phyloP scores from a whole-genome alignment of 2,888 invertebrate genomes.

The Temnothorax ravouxi region DNA sequence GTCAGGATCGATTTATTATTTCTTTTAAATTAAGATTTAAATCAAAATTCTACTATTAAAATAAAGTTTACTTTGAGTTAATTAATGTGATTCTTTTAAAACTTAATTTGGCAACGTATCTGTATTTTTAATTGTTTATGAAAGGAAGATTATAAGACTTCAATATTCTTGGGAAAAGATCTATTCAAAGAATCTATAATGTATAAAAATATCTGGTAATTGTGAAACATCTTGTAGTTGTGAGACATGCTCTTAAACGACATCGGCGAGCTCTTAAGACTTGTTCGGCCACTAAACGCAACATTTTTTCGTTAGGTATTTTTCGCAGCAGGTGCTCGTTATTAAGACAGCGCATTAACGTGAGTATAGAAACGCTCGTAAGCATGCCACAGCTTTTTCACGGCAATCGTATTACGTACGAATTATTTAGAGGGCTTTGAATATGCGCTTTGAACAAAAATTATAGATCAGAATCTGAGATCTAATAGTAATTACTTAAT shows the following conservation, averaged over 20 bases:
- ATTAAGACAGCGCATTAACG: constrained; percentile 21
- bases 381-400: background rate
- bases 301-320: constrained; percentile 8
- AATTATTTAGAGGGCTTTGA: background rate
- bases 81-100: background rate
- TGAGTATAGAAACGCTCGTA: background rate
- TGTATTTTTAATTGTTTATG: background rate
- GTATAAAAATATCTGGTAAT: background rate
- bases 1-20: background rate
- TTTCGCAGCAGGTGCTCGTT: constrained; percentile 18
- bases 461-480: background rate
- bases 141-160: background rate
- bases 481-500: background rate
- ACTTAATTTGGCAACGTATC: background rate
- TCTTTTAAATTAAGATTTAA: background rate
- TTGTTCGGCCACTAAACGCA: constrained; percentile 20
- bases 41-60: background rate
- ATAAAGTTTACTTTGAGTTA: background rate
- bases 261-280: constrained; percentile 11
- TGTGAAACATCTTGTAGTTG: background rate
- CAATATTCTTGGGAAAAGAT: background rate
- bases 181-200: background rate
- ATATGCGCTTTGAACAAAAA: background rate
- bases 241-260: background rate
- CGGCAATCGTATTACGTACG: background rate